Conservation (phyloP, 2,888 invertebrate species). For the Cephus nigrinus region DNA sequence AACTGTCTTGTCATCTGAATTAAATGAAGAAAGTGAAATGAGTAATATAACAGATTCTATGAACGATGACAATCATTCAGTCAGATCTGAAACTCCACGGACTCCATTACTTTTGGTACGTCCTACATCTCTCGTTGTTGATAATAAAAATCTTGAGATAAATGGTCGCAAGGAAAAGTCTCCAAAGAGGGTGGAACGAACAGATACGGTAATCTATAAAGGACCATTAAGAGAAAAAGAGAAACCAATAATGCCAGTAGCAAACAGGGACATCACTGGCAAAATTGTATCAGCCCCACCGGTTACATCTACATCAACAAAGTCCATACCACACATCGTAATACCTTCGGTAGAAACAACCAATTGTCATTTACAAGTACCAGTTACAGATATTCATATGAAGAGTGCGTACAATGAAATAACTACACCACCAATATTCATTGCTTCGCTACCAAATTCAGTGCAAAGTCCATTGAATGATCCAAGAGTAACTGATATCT, state of each 20-base stretch:
- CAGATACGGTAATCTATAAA: slow-evolving; percentile 56
- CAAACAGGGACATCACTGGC: neutral
- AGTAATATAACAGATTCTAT: neutral
- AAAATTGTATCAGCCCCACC: neutral
- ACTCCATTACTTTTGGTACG: neutral
- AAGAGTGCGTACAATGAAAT: slow-evolving; percentile 33
- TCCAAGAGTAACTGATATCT: slow-evolving; percentile 23
- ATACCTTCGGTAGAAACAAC: neutral
- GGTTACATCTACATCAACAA: neutral
- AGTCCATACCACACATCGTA: neutral
- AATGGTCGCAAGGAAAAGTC: slow-evolving; percentile 26
- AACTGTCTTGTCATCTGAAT: neutral
- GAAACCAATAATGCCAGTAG: slow-evolving; percentile 4
- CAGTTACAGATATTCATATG: slow-evolving; percentile 37
- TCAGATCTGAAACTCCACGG: neutral
- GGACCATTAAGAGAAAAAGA: slow-evolving; percentile 39
- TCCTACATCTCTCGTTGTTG: neutral
- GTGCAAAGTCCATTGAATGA: neutral
- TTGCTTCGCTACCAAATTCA: slow-evolving; percentile 9
- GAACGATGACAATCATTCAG: neutral
- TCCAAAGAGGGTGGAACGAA: slow-evolving; percentile 43
- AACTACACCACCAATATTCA: neutral
- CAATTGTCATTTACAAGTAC: slow-evolving; percentile 35
- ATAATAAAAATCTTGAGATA: neutral
- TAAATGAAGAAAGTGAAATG: neutral